These are phyloP conservation scores for Copsychus sechellarum DNA, from an alignment of 2,113 vertebrate species.

Conservation along the genomic window DNA sequence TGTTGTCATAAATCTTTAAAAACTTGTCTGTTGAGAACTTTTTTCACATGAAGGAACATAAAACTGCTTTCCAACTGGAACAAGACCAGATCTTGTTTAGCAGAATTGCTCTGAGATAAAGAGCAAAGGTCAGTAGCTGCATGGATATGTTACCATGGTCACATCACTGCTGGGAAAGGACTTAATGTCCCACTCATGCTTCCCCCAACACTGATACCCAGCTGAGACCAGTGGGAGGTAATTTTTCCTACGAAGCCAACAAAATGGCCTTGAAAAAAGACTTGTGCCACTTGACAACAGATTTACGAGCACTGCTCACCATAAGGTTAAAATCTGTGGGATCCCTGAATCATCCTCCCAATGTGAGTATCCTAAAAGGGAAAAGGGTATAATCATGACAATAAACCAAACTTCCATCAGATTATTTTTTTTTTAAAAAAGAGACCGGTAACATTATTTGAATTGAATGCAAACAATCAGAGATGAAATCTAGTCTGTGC, in stretches of 20 bases:
- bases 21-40: background rate
- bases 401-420: background rate
- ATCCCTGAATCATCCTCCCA: background rate
- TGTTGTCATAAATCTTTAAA: background rate
- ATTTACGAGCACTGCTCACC: background rate
- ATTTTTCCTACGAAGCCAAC: background rate
- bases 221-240: background rate
- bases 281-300: background rate
- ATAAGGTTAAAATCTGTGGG: background rate
- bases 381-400: background rate
- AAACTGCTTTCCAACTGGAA: background rate
- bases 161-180: background rate
- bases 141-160: background rate
- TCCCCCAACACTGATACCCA: background rate
- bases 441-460: background rate
- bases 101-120: background rate
- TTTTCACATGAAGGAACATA: background rate
- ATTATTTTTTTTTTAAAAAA: background rate
- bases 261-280: background rate
- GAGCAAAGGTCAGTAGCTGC: background rate
- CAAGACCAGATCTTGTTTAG: background rate
- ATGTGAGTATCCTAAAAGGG: background rate
- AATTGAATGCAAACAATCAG: background rate
- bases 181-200: background rate
- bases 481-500: background rate